Conservation (phyloP, 2,888 invertebrate genomes). For the Caradrina kadenii region DNA sequence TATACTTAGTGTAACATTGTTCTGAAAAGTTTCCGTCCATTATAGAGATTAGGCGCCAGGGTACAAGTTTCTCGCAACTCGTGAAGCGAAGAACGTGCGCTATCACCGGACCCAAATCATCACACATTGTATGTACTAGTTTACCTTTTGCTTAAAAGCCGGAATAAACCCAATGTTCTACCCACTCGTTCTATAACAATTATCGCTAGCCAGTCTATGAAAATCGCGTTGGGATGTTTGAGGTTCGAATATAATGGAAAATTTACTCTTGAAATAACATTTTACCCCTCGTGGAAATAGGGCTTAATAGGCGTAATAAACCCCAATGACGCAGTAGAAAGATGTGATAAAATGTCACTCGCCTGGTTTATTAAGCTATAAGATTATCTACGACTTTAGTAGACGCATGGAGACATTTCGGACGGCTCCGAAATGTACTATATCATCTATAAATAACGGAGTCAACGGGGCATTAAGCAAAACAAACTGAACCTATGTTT, state of each 20-base stretch:
- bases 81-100: slow-evolving; percentile 54
- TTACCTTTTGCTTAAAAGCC: slow-evolving; percentile 47
- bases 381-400: slow-evolving; percentile 54
- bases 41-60: slow-evolving; percentile 52
- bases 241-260: slow-evolving; percentile 39
- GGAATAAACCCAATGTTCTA: slow-evolving; percentile 20
- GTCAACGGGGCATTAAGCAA: slow-evolving; percentile 77
- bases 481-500: slow-evolving; percentile 74
- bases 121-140: slow-evolving; percentile 12
- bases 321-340: slow-evolving; percentile 56
- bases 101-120: slow-evolving; percentile 46
- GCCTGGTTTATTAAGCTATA: slow-evolving; percentile 55
- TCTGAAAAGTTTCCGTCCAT: slow-evolving; percentile 61
- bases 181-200: slow-evolving; percentile 21
- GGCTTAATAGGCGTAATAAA: slow-evolving; percentile 58
- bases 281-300: slow-evolving; percentile 49
- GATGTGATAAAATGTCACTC: slow-evolving; percentile 62
- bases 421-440: slow-evolving; percentile 66
- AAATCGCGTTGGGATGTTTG: slow-evolving; percentile 37
- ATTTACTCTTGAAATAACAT: slow-evolving; percentile 44
- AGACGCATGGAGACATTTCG: slow-evolving; percentile 63
- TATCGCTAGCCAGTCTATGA: slow-evolving; percentile 14
- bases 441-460: slow-evolving; percentile 78
- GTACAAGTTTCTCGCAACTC: slow-evolving; percentile 44
- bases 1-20: slow-evolving; percentile 50